Conservation (phyloP, 1,140 invertebrate species). For the Papilio machaon region DNA sequence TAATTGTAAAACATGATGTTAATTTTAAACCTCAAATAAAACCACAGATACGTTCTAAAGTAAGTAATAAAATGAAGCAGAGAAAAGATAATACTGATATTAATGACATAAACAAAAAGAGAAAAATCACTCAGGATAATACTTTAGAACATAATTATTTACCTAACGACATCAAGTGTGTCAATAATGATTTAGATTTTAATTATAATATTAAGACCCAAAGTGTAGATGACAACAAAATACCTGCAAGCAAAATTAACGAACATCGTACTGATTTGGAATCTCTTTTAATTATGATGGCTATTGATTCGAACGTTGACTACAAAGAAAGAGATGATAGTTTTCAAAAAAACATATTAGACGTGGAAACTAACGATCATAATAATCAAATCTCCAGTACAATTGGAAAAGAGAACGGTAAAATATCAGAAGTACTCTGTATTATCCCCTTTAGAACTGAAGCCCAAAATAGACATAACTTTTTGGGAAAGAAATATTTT, state of each 20-base stretch:
- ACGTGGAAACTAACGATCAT: conserved; percentile 30
- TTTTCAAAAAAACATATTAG: neutral
- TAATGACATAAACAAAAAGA: neutral
- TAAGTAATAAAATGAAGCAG: conserved; percentile 18
- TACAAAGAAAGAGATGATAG: conserved; percentile 43
- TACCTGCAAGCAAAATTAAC: conserved; percentile 31
- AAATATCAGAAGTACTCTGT: conserved; percentile 42
- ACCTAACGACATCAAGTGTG: neutral
- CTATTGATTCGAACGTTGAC: conserved; percentile 52
- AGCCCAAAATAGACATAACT: conserved; percentile 48
- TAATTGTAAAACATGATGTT: conserved; percentile 56
- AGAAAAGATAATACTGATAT: conserved; percentile 4
- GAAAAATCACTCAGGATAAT: conserved; percentile 6
- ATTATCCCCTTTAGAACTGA: conserved; percentile 51
- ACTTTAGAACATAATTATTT: conserved; percentile 16
- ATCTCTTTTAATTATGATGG: conserved; percentile 68
- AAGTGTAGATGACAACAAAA: neutral
- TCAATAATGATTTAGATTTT: conserved; percentile 16
- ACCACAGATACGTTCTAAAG: conserved; percentile 26
- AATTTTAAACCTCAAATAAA: conserved; percentile 56
- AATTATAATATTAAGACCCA: conserved; percentile 21
- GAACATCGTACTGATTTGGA: conserved; percentile 58
- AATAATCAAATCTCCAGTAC: conserved; percentile 12
- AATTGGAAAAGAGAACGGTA: conserved; percentile 37
- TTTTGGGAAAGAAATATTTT: conserved; percentile 60